A percentile compares a stretch with the other conserved stretches of the same genome.
Evolutionary conservation across 2,797 vertebrate genomes (phyloP).

Genomic region (Micropoecilia bifurca): DNA sequence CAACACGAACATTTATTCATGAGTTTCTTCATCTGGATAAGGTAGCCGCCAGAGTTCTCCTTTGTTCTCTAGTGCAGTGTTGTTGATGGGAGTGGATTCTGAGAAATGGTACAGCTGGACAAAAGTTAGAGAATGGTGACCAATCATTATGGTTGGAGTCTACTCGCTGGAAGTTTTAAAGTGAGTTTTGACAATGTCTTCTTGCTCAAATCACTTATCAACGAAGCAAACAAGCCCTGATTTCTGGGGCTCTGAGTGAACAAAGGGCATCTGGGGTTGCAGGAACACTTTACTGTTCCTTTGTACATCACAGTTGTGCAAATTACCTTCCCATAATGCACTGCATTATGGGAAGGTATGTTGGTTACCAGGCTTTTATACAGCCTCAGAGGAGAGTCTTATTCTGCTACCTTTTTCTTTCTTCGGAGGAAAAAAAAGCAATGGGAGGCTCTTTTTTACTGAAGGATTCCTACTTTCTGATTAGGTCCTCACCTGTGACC

Average conservation of each 20-base stretch:
- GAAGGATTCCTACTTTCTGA: background rate
- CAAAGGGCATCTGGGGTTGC: background rate
- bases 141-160: background rate
- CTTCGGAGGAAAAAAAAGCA: background rate
- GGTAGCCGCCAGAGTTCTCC: background rate
- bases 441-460: background rate
- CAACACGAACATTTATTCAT: background rate
- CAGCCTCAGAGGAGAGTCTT: background rate
- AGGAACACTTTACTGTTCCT: background rate
- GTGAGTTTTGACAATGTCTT: conserved; percentile 1
- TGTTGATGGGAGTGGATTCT: background rate
- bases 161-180: background rate
- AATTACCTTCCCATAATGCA: background rate
- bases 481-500: background rate
- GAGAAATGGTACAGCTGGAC: background rate
- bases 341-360: background rate
- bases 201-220: background rate
- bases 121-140: background rate
- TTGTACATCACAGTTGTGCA: background rate
- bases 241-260: background rate
- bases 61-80: background rate
- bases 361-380: background rate
- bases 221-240: background rate
- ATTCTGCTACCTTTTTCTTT: background rate
- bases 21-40: background rate